Base-by-base conservation (phyloP, 2,888 invertebrate species). In the Caenorhabditis auriculariae region DNA sequence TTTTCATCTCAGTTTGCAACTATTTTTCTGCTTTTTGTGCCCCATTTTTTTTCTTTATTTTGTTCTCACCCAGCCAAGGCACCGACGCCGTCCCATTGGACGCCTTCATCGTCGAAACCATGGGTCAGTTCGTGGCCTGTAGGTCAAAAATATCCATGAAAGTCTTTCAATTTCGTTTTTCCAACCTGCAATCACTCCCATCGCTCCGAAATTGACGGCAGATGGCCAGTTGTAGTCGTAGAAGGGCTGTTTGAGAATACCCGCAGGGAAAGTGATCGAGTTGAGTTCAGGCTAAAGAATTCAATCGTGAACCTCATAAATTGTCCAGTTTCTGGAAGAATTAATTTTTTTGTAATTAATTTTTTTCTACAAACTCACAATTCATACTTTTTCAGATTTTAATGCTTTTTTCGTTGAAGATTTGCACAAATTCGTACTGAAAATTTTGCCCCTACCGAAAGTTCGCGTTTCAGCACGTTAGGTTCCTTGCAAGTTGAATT, bases 181-280 rank as follows among this genome's bases (percentile, higher is more conserved):
- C 29, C 15, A 21, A 48, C 51, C 94, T 89, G 95, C 94, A 0
- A 96, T 93, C 0, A 94, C 93, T 0, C 95, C 96, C 88, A 96
- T 93, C 1, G 91, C 94, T 0, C 95, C 96, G 76, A 90, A 96
- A 48, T 76, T 78, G 15, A 76, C 64, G 4, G 76, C 57, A 23
- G 75, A 71, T n/a, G 78, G 78, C 58, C 68, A 78, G 51, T 71
- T 66, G 46, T 54, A 54, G 42, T 76, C 73, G 56, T 75, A 78
- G 69, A 76, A 78, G 1, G 78, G 78, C 44, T 66, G 61, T 27
- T 67, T 72, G 3, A 78, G 67, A 48, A 77, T 77, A 37, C 69
- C 79, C 26, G 75, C 69, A 7, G 79, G 79, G 66, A 79, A 73
- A 1, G 79, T 77, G 58, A 79, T 77, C 12, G 77, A 75, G 57